Base-by-base conservation (phyloP, 2,888 invertebrate species). In the Coelopa pilipes region DNA sequence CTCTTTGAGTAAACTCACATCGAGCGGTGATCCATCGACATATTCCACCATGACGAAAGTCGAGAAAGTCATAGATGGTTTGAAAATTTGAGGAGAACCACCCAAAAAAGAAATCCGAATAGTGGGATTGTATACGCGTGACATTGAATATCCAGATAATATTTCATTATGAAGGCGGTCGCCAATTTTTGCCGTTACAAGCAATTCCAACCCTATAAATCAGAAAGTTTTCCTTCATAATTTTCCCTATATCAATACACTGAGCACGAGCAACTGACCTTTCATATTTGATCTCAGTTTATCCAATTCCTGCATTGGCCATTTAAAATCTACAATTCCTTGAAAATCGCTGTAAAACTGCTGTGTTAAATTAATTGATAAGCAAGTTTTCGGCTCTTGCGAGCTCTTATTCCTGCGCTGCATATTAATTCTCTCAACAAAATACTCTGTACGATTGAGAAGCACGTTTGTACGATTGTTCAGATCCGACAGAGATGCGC, bases 61-160 rank as follows among this genome's bases (percentile, higher is more conserved):
- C 78, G 92, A 92, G 82, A 95, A 93, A 0, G 96, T 94, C 93
- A 97, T 96, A 12, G 94, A 90, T 0, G 97, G 97, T 87, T 97
- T 97, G 89, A 97, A 97, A 46, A 97, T 93, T 87, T 96, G 95
- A 19, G 96, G 94, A 0, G 92, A 90, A 47, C 94, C 95, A 0
- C 97, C 97, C 9, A 97, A 89, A 87, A 97, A 95, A 70, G 91
- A 89, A 7, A 97, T 90, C 70, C 92, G 90, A 2, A 96, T 90
- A 3, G 93, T 93, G 0, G 96, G 94, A 88, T 95, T 95, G 85
- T 92, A 96, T 72, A 97, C 92, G 78, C 96, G 89, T 0, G 96
- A 93, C 74, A 92, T 92, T 46, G 96, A 94, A 89, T 92, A 95
- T 0, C 97, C 97, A 78, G 93, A 92, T 55, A 95, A 91, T 1